Percentiles rank a stretch among this genome's conserved stretches.
These are phyloP conservation scores for Seladonia tumulorum DNA, from an alignment of 2,888 invertebrate species.

Conservation along the genomic window DNA sequence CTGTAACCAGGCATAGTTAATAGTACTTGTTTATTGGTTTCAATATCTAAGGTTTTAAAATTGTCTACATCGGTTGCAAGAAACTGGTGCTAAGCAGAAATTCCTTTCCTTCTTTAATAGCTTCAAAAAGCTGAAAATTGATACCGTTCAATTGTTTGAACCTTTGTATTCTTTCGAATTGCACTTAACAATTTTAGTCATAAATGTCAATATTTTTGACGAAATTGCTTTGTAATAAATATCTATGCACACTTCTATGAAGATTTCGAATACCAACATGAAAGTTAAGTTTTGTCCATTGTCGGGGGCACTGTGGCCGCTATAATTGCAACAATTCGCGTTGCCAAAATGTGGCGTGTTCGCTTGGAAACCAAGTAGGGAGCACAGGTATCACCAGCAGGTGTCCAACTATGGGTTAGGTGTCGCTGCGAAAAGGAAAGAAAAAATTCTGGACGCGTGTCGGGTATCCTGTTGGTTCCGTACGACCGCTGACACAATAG, in stretches of 20 bases:
- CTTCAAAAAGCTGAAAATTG: no score
- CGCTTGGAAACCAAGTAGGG: slow-evolving; percentile 64
- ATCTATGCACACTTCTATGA: background rate
- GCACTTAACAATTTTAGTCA: no score
- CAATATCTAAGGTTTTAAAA: no score
- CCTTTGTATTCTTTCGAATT: no score
- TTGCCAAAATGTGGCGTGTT: slow-evolving; percentile 22
- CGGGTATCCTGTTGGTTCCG: slow-evolving; percentile 79
- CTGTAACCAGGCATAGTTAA: no score
- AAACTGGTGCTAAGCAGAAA: no score
- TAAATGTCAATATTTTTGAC: no score
- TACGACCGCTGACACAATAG: slow-evolving; percentile 80
- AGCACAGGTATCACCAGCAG: slow-evolving; percentile 56
- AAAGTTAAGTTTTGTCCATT: background rate
- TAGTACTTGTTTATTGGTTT: no score
- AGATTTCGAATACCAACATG: background rate
- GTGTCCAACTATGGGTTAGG: slow-evolving; percentile 73
- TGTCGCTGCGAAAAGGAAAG: slow-evolving; percentile 50
- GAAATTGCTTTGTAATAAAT: background rate
- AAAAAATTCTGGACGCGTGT: slow-evolving; percentile 80
- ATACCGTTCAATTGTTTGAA: no score
- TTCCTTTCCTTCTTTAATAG: no score
- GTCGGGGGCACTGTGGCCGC: background rate
- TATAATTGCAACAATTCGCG: slow-evolving; percentile 8
- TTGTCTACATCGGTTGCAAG: no score